Percentiles rank a stretch among this genome's conserved stretches.
Evolutionary conservation across 2,797 vertebrate species (phyloP).

Genomic region (Brachymystax lenok): DNA sequence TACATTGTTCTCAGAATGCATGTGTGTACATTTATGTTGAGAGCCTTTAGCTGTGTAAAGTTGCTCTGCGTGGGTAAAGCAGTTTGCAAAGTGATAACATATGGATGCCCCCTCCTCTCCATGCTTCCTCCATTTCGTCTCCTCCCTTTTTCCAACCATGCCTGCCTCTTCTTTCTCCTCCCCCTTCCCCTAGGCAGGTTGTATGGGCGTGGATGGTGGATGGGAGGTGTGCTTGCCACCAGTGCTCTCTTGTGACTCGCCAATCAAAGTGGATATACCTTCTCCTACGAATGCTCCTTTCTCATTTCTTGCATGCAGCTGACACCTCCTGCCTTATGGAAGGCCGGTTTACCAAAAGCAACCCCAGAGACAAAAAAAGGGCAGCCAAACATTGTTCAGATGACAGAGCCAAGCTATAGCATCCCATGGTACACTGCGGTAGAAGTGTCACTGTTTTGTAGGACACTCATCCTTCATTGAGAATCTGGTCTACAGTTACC

Average conservation of each 20-base stretch:
- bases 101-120: not conserved
- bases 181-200: not conserved
- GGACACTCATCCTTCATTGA: not conserved
- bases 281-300: constrained; percentile 8
- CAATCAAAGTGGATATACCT: not conserved
- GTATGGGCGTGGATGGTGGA: not conserved
- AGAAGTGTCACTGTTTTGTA: constrained; percentile 9
- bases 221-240: not conserved
- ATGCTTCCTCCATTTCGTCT: not conserved
- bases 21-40: not conserved
- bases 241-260: not conserved
- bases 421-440: not conserved
- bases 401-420: not conserved
- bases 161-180: not conserved
- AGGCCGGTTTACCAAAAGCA: constrained; percentile 31
- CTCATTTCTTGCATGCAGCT: constrained; percentile 3
- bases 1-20: not conserved
- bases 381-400: not conserved
- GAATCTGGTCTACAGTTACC: not conserved
- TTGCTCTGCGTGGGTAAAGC: not conserved
- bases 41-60: not conserved
- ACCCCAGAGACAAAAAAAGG: constrained; percentile 8
- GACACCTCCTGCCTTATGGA: not conserved
- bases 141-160: not conserved
- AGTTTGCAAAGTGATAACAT: not conserved